Evolutionary conservation across 2,797 vertebrate species (phyloP).

Genomic region (Poeciliopsis gracilis): DNA sequence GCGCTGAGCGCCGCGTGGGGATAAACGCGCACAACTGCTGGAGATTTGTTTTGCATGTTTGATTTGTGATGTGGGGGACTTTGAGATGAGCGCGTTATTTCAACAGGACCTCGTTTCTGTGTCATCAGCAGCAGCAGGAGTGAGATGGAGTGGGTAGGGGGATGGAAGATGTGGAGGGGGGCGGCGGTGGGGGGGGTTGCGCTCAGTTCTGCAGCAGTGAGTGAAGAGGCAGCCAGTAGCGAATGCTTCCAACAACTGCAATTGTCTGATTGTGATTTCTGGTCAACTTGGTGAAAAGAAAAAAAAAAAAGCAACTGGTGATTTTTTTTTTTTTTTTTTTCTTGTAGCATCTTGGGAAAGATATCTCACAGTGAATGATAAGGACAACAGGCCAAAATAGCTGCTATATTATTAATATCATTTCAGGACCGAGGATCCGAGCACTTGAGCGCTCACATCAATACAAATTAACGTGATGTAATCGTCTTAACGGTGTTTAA

Average conservation of each 20-base stretch:
- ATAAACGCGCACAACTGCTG: conserved; percentile 26
- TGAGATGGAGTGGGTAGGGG: conserved; percentile 19
- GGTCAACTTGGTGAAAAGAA: not conserved
- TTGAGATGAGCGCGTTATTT: conserved; percentile 56
- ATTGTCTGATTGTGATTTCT: conserved; percentile 40
- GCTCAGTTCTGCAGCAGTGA: conserved; percentile 34
- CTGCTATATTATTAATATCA: conserved; percentile 15
- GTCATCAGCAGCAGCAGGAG: conserved; percentile 26
- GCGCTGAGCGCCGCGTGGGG: not conserved
- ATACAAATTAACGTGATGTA: conserved; percentile 71
- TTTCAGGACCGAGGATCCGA: conserved; percentile 32
- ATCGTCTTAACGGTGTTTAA: conserved; percentile 71
- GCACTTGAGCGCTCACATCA: conserved; percentile 60
- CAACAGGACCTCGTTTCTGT: conserved; percentile 60
- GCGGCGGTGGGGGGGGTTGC: not conserved
- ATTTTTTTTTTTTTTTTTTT: conserved; percentile 32
- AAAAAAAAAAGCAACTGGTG: conserved; percentile 16
- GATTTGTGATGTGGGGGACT: conserved; percentile 44
- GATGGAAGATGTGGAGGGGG: conserved; percentile 1
- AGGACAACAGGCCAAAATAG: conserved; percentile 33
- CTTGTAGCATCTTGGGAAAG: conserved; percentile 52
- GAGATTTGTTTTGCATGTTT: conserved; percentile 63
- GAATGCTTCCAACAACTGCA: conserved; percentile 52
- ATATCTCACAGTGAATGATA: conserved; percentile 22
- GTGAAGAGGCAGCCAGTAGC: conserved; percentile 33